Evolutionary conservation across 2,113 vertebrate species (phyloP).

Genomic region (Larimichthys crocea): DNA sequence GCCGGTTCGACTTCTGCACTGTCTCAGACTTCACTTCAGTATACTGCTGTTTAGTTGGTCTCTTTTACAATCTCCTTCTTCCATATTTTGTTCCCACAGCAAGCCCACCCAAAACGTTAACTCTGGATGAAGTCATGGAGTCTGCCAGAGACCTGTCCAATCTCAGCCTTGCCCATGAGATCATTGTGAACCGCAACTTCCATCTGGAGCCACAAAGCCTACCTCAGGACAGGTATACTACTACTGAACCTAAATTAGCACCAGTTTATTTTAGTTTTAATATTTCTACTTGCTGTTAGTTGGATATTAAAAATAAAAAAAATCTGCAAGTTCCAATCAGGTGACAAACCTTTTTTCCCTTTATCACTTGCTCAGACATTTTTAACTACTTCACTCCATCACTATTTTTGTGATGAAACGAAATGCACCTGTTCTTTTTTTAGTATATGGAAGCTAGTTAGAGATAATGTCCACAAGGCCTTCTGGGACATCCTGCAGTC

Average conservation of each 20-base stretch:
- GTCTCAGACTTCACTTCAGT: background rate
- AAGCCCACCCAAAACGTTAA: conserved; percentile 90
- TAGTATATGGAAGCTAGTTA: conserved; percentile 89
- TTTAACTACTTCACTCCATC: no score
- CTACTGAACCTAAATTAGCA: background rate
- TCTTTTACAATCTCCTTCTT: background rate
- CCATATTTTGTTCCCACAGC: conserved; percentile 72
- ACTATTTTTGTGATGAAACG: background rate
- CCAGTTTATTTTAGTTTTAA: no score
- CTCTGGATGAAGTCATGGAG: conserved; percentile 92
- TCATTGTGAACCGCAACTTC: conserved; percentile 89
- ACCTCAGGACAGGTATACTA: conserved; percentile 88
- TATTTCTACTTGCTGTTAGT: no score
- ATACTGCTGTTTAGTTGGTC: background rate
- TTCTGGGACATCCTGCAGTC: conserved; percentile 93
- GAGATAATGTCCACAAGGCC: conserved; percentile 90
- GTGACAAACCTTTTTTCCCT: no score
- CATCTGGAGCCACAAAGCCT: conserved; percentile 83
- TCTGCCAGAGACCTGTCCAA: conserved; percentile 88
- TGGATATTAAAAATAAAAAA: no score
- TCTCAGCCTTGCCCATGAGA: conserved; percentile 92
- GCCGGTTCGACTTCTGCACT: background rate
- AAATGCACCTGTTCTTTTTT: conserved; percentile 4
- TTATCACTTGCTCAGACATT: no score
- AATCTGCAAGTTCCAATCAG: no score